Conservation (phyloP, 2,888 invertebrate genomes). For the Aethes cnicana region DNA sequence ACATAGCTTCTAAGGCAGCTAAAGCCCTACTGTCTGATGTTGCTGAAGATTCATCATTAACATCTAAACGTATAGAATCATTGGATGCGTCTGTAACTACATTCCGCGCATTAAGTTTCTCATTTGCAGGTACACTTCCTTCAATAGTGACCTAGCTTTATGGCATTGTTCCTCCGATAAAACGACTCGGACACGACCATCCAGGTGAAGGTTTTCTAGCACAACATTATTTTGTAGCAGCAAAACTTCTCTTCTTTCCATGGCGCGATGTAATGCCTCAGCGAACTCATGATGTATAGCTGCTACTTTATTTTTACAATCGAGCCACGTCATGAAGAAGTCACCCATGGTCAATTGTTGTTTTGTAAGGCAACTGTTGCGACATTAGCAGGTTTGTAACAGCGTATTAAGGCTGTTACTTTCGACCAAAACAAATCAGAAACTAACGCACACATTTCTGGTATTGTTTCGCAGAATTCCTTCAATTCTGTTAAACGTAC, state of each 20-base stretch:
- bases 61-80: no score
- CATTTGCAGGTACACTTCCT: not conserved
- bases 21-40: no score
- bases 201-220: not conserved
- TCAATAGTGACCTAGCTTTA: not conserved
- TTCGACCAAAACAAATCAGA: not conserved
- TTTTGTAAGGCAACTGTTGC: not conserved
- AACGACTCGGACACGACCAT: not conserved
- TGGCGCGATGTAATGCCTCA: not conserved
- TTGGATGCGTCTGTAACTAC: no score
- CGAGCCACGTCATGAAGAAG: not conserved
- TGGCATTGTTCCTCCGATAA: not conserved
- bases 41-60: no score
- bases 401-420: not conserved
- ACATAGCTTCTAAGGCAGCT: no score
- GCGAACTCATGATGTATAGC: not conserved
- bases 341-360: not conserved
- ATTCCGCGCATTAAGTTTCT: not conserved
- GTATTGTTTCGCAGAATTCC: no score
- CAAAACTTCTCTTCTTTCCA: not conserved
- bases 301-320: not conserved
- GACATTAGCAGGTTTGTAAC: not conserved
- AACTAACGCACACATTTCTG: not conserved
- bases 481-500: no score
- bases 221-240: not conserved